Conservation (phyloP, 37 sponge, comb jelly and placozoan species). For the Theonella swinhoei region DNA sequence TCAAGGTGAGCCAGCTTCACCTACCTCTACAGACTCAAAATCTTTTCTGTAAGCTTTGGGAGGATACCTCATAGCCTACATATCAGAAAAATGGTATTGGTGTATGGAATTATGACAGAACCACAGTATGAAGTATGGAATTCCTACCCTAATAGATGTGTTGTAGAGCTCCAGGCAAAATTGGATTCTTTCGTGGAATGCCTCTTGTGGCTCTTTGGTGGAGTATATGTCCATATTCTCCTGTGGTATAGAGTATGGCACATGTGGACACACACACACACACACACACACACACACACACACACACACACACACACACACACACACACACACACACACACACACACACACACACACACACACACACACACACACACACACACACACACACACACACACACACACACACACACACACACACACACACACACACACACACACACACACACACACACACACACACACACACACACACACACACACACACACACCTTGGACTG, state of each 20-base stretch:
- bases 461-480: no score
- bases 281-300: no score
- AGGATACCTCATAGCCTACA: conserved; percentile 92
- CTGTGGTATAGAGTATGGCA: conserved; percentile 46
- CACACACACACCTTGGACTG: conserved; percentile 86
- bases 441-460: no score
- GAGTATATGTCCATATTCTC: conserved; percentile 90
- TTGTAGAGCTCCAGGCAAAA: conserved; percentile 96
- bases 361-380: no score
- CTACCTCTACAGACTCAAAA: conserved; percentile 79
- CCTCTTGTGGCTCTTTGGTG: conserved; percentile 93
- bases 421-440: no score
- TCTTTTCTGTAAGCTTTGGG: conserved; percentile 92
- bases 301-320: no score
- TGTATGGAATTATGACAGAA: no score
- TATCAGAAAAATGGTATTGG: not conserved
- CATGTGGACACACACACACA: no score
- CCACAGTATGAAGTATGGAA: not conserved
- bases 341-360: no score
- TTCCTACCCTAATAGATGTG: conserved; percentile 85
- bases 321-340: no score
- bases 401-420: no score
- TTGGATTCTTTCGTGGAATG: conserved; percentile 89
- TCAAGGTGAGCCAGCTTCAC: not conserved
- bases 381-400: no score